Conservation (phyloP, 2,888 invertebrate genomes). For the Macrostomum cliftonense region DNA sequence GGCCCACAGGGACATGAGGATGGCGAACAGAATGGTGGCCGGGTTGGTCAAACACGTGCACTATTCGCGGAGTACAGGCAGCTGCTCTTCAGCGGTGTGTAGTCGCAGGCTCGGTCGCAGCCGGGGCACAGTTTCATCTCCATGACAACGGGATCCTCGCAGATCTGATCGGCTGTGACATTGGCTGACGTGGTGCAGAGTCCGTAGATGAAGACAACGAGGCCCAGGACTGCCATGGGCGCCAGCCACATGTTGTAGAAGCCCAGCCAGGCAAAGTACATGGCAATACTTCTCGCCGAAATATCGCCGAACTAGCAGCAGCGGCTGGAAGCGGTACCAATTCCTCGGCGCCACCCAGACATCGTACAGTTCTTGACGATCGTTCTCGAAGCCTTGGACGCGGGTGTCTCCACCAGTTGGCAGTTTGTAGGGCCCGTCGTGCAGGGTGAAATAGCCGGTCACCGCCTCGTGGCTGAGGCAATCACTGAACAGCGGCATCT, state of each 20-base stretch:
- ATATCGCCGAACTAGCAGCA: constrained; percentile 44
- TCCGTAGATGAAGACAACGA: constrained; percentile 43
- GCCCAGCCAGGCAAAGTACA: constrained; percentile 46
- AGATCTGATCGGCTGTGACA: constrained; percentile 4
- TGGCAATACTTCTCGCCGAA: constrained; percentile 45
- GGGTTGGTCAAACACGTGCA: constrained; percentile 45
- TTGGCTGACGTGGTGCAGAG: constrained; percentile 35
- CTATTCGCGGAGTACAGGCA: constrained; percentile 41
- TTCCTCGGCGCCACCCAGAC: too few relatives aligned
- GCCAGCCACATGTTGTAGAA: constrained; percentile 45
- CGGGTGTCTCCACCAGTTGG: too few relatives aligned
- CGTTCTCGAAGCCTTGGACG: too few relatives aligned
- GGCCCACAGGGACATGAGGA: constrained; percentile 45
- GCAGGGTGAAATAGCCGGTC: too few relatives aligned
- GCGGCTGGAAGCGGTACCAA: constrained; percentile 42
- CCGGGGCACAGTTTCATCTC: constrained; percentile 42
- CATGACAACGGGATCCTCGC: constrained; percentile 40
- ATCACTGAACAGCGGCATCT: too few relatives aligned
- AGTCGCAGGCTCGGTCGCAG: constrained; percentile 42
- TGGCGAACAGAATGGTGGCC: constrained; percentile 43
- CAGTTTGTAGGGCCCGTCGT: too few relatives aligned
- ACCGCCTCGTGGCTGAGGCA: too few relatives aligned
- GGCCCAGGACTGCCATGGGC: constrained; percentile 43
- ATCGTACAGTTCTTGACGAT: too few relatives aligned
- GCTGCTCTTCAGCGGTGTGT: constrained; percentile 42